Evolutionary conservation across 1,140 invertebrate species (phyloP).

Genomic region (Trypoxylus dichotomus): DNA sequence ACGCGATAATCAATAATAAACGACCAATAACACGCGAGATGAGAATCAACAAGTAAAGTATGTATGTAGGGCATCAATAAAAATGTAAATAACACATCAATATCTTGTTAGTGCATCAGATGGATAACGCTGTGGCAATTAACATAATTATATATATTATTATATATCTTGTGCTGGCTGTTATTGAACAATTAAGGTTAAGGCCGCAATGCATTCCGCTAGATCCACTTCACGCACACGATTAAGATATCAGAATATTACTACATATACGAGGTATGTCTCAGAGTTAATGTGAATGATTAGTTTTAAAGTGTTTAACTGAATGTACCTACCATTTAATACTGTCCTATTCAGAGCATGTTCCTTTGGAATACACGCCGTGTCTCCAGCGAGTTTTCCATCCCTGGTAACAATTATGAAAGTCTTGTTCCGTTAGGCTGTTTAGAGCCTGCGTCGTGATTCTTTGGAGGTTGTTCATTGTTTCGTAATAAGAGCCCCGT

Average conservation of each 20-base stretch:
- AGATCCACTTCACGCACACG: background rate
- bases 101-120: background rate
- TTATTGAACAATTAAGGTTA: constrained; percentile 13
- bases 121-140: background rate
- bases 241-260: background rate
- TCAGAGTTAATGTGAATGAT: too few species aligned
- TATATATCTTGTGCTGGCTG: background rate
- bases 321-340: too few species aligned
- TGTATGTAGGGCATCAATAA: constrained; percentile 16
- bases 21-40: background rate
- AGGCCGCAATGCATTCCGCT: background rate
- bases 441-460: too few species aligned
- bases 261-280: too few species aligned
- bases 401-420: too few species aligned
- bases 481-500: too few species aligned
- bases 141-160: constrained; percentile 7
- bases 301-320: too few species aligned
- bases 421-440: too few species aligned
- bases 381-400: too few species aligned
- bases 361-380: too few species aligned
- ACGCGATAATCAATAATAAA: background rate
- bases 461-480: too few species aligned
- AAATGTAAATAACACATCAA: constrained; percentile 2
- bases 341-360: too few species aligned
- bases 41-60: background rate